phyloP scores from a whole-genome alignment of 2,113 vertebrate species.

The Trematocara zebra region DNA sequence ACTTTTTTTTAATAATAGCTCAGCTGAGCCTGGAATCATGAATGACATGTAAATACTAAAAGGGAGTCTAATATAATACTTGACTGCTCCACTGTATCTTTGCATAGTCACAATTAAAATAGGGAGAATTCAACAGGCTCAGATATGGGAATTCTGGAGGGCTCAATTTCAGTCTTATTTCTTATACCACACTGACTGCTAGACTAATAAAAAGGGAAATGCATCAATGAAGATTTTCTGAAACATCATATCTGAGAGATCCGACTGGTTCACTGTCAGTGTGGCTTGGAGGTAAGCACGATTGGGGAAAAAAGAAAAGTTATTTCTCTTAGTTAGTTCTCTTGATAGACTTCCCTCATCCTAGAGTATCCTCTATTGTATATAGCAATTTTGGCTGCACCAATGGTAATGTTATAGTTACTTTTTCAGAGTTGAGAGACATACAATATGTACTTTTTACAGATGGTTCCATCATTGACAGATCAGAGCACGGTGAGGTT shows the following conservation, averaged over 20 bases:
- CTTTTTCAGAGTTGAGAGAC: conserved; percentile 10
- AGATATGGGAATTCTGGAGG: background rate
- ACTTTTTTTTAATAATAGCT: background rate
- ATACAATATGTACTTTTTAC: background rate
- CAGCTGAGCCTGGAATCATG: background rate
- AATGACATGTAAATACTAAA: background rate
- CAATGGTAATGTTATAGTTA: background rate
- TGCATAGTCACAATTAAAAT: background rate
- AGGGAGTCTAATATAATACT: background rate
- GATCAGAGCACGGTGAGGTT: conserved; percentile 6
- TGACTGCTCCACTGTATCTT: background rate
- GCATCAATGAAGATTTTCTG: background rate
- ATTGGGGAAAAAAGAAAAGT: accelerated
- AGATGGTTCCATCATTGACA: background rate
- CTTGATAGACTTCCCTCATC: background rate
- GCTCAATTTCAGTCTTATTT: background rate
- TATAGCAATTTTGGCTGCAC: background rate
- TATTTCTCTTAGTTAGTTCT: background rate
- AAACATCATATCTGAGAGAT: background rate
- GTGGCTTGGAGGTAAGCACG: background rate
- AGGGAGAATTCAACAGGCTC: background rate
- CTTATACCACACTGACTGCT: background rate
- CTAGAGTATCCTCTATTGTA: background rate
- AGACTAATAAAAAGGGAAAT: background rate
- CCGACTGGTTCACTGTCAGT: background rate